Evolutionary conservation across 2,113 vertebrate genomes (phyloP), one percentile per base, ranked within the genome.

Genomic region (Etia nguti): DNA sequence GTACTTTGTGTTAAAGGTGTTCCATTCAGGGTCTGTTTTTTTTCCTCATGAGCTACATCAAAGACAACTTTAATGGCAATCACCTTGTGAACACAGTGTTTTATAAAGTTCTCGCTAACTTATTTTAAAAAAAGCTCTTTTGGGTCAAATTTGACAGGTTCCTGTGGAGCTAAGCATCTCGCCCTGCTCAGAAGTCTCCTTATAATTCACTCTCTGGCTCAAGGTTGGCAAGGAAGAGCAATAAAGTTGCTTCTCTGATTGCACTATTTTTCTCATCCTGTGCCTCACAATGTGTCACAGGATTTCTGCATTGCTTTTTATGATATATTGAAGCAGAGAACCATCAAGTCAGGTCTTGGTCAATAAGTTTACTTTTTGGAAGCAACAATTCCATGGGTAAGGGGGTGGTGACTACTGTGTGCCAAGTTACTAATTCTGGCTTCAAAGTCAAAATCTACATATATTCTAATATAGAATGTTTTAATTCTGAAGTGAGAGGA

Each of bases 141-240:
- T 92, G 86, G 90, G 89, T 86, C 89, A 88, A 81, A 89, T 73
- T 81, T 91, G 86, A 91, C 86, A 90, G 85, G 90, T 90, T 93
- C 90, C 89, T 57, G 65, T 81, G 84, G 81, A 91, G 79, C 83
- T 86, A 57, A 57, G 46, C 34, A 90, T 91, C 86, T 90, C 8
- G 22, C 81, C 86, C 56, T 90, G 57, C 88, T 90, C 86, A 87
- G 59, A 20, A 81, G 26, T 46, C 34, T 65, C 24, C 48, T 13
- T 13, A 46, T 88, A 41, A 84, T 73, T 83, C n/a, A 68, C 34
- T 83, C 52, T 54, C 26, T n/a, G 46, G 46, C 22, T 83, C 38
- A 41, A 46, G 24, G 62, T 65, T 55, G 38, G 80, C 79, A 55
- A 85, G 62, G 38, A 68, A 83, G 24, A 83, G 77, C 36, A 43